Evolutionary conservation across 1,140 invertebrate genomes (phyloP), one percentile per base, ranked within the genome.

Genomic region (Radopholus similis): DNA sequence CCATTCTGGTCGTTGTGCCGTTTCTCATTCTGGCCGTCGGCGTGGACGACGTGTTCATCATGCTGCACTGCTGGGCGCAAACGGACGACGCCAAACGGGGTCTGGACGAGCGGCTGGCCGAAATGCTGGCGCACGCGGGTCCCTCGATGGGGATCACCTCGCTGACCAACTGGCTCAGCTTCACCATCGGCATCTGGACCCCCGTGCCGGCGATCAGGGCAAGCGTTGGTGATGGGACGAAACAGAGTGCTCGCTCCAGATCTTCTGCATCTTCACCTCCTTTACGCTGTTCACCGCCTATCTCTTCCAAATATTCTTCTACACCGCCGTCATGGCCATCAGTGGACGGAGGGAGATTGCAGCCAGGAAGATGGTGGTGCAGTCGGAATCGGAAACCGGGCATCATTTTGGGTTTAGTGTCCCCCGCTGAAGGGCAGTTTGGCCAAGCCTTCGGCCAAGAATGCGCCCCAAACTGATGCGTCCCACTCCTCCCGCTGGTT

Each of bases 91-190:
- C 63, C 18, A 66, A 60, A 23, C 54, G 64, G 4, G 13, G 58
- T 0, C 64, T 75, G 0, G 53, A 59, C 1, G 66, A 77, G 30
- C 85, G 92, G 35, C 90, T 96, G 88, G 91, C 89, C 0, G 86
- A 88, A 53, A 92, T 90, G 83, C 87, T 95, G 77, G 91, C 90
- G 51, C 91, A 94, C 83, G 93, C n/a, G n/a, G n/a, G 93, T 0
- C 92, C 96, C 13, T 96, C 93, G 2, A 95, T 97, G 63, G 96
- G 93, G 30, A 95, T 97, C 68, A 97, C 95, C 1, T 95, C 93
- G 0, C 85, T 97, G n/a, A 97, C 94, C 0, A 93, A 97, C 83
- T 90, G 95, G 86, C 88, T 96, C 66, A 93, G 91, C 21, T 95
- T 97, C 84, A 91, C 90, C 83, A 95, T 97, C 59, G 94, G 95